Evolutionary conservation across 2,888 invertebrate species (phyloP), one percentile per base, ranked within the genome.

Genomic region (Drosophila austrosaltans): DNA sequence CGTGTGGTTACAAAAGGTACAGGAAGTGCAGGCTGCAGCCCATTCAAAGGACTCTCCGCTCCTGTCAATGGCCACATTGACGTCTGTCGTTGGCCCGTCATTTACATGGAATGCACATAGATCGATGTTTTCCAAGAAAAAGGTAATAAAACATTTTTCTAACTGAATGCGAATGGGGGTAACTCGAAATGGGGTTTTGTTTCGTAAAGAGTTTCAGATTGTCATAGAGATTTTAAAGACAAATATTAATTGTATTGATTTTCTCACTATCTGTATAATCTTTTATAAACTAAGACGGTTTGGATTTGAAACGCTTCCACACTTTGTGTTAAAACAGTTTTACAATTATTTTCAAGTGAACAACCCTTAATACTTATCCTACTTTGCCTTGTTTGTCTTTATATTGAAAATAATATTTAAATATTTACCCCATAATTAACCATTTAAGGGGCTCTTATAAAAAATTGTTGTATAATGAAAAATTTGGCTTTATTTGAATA

Each of bases 11-110:
- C 28, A 54, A 61, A 73, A 62, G 58, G 62, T 60, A 68, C 78
- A 82, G 82, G 83, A 86, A 86, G 53, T 69, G 83, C 83, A 83
- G 74, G 81, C 83, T 86, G 83, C 81, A 36, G 8, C 1, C 36
- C 36, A 79, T 63, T 69, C 72, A 73, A 69, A 69, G 69, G 68
- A 66, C 56, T 65, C 25, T 48, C 36, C 63, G 30, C 44, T 53
- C 67, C 54, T 59, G 39, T n/a, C 53, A 54, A 39, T 62, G 48
- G 44, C 36, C 48, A 32, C 25, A 22, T 25, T 53, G 68, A 56
- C 79, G 70, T 16, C 66, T 78, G 77, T 76, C 70, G 67, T 44
- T 63, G 66, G 64, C 39, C 53, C 75, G 79, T 79, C 82, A 84
- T 79, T 84, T 82, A 72, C 76, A 79, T 77, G 74, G 60, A 77